Base-by-base conservation (phyloP, 2,888 invertebrate species). In the Hyalella azteca region DNA sequence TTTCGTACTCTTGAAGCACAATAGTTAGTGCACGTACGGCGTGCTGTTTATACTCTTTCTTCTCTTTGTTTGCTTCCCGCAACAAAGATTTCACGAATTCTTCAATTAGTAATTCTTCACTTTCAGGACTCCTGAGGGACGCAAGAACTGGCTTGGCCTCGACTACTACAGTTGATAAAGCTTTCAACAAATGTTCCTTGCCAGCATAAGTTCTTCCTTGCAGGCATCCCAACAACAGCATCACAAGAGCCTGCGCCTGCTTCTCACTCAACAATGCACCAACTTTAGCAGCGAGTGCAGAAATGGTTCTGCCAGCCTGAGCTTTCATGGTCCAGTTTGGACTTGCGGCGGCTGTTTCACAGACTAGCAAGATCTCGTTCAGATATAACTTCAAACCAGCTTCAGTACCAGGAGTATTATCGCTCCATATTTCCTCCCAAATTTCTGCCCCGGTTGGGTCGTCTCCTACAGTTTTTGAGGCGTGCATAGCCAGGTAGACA, bases 401-500 rank as follows among this genome's bases (percentile, higher is more conserved):
- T 89, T 95, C 96, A 0, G 92, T 91, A n/a, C 94, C 93, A n/a
- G 95, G 94, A 83, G 94, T 93, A 45, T 94, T 92, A 87, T 96
- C 96, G 73, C 91, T 91, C 96, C 96, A 97, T 54, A 96, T 90
- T 87, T 96, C 96, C 84, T 93, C 93, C 92, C 94, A 97, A 83
- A 93, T 89, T 77, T 81, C 79, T 36, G 77, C 83, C 29, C 81
- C 83, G 59, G 77, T 79, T 19, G 81, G 79, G 49, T 84, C 83
- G 60, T 54, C 40, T 15, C 78, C 82, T 15, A 41, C 40, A 4
- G 78, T 79, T 19, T 60, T 91, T 86, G 93, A 92, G 26, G 92
- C 93, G 86, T 96, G 96, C 94, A 95, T 96, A 15, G 95, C 97
- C 85, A 95, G 91, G 88, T 96, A 97, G 32, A 94, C 93, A 79